Evolutionary conservation across 2,113 vertebrate species (phyloP).

Genomic region (Hemiscyllium ocellatum): DNA sequence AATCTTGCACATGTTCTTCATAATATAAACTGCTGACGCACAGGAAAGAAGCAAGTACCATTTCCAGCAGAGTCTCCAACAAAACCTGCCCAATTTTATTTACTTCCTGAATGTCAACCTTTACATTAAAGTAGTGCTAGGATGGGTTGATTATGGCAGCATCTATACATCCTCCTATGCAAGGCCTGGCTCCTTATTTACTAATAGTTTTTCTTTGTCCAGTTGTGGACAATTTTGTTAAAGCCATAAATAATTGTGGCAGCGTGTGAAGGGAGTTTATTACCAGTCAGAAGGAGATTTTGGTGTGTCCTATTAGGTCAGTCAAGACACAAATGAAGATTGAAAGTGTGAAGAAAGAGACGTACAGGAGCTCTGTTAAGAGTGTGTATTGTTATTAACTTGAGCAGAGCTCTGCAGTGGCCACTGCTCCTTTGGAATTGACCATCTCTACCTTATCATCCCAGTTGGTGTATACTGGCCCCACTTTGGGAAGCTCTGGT

Average conservation of each 20-base stretch:
- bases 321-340: no score
- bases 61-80: background rate
- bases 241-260: background rate
- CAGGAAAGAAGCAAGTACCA: background rate
- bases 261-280: background rate
- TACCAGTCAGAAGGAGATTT: background rate
- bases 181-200: no score
- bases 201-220: background rate
- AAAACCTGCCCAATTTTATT: background rate
- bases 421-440: no score
- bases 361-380: no score
- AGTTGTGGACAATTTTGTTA: background rate
- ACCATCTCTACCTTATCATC: no score
- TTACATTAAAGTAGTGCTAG: background rate
- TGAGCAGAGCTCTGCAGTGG: no score
- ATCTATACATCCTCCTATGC: background rate
- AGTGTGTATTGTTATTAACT: no score
- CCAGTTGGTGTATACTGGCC: no score
- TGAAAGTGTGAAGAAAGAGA: no score
- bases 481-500: no score
- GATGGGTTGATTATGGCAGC: background rate
- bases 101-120: background rate
- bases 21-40: background rate
- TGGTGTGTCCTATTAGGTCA: background rate
- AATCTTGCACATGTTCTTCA: background rate